Conservation (phyloP, 2,797 vertebrate species). For the Sebastes oblongus region DNA sequence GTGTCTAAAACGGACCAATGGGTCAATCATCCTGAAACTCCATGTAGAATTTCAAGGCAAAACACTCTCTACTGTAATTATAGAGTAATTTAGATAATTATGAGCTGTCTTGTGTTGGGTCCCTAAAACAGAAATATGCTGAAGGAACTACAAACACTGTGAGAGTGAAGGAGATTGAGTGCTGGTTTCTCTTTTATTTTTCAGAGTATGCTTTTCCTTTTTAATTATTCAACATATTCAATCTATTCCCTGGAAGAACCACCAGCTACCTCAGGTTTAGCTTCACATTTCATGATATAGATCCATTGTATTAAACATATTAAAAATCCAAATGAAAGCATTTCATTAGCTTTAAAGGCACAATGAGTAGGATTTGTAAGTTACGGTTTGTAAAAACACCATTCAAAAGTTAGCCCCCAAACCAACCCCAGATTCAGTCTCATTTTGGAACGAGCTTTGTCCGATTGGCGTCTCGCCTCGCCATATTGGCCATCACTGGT, state of each 20-base stretch:
- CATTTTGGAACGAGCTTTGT: neutral
- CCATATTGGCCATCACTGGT: neutral
- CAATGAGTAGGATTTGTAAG: neutral
- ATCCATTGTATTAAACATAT: neutral
- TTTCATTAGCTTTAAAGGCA: neutral
- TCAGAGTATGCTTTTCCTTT: neutral
- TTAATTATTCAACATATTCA: neutral
- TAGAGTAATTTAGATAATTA: constrained; percentile 50
- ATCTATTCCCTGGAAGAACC: neutral
- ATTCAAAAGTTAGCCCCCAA: neutral
- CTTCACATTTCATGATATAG: neutral
- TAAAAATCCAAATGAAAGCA: neutral
- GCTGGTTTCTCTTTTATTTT: neutral
- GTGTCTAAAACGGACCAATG: constrained; percentile 26
- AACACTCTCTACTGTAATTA: constrained; percentile 45
- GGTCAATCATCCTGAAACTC: constrained; percentile 11
- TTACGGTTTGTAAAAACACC: neutral
- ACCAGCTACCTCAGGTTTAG: neutral
- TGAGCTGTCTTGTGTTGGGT: constrained; percentile 3
- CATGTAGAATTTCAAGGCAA: neutral
- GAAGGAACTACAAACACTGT: neutral
- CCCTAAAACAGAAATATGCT: constrained; percentile 4
- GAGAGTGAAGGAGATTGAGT: neutral
- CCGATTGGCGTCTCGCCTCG: neutral
- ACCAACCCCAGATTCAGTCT: neutral